Conservation (phyloP, 2,797 vertebrate species). For the Alauda arvensis region DNA sequence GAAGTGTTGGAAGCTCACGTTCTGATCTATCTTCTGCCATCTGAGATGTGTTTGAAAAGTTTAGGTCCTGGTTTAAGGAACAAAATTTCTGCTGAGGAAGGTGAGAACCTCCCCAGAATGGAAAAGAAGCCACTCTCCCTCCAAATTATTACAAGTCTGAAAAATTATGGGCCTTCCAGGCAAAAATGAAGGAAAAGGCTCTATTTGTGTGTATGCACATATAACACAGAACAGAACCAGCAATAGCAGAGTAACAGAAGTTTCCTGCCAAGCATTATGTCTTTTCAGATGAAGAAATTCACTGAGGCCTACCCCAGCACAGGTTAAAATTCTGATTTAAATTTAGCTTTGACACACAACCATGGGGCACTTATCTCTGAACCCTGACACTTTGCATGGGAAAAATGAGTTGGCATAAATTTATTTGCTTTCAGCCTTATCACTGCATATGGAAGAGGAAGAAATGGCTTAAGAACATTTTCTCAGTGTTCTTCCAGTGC, state of each 20-base stretch:
- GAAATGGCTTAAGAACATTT: neutral
- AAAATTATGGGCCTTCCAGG: neutral
- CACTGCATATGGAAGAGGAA: neutral
- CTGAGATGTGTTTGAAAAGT: neutral
- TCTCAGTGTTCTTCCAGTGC: neutral
- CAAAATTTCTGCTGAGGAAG: neutral
- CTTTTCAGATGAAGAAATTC: neutral
- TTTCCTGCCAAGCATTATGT: neutral
- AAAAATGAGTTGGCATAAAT: neutral
- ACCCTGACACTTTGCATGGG: neutral
- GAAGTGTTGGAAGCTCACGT: accelerated
- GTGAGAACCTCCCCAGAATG: neutral
- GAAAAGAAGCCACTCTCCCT: neutral
- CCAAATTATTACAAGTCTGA: neutral
- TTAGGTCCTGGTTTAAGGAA: neutral
- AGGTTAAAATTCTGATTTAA: neutral
- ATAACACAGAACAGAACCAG: neutral
- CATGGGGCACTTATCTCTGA: neutral
- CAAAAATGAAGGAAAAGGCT: neutral
- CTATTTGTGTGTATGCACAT: neutral
- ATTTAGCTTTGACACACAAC: neutral
- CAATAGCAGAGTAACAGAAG: neutral
- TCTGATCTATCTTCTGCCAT: neutral
- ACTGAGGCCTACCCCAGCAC: too few relatives aligned
- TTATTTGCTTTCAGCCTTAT: neutral